Conservation (phyloP, 2,797 vertebrate species). For the Mionectes olivaceus region DNA sequence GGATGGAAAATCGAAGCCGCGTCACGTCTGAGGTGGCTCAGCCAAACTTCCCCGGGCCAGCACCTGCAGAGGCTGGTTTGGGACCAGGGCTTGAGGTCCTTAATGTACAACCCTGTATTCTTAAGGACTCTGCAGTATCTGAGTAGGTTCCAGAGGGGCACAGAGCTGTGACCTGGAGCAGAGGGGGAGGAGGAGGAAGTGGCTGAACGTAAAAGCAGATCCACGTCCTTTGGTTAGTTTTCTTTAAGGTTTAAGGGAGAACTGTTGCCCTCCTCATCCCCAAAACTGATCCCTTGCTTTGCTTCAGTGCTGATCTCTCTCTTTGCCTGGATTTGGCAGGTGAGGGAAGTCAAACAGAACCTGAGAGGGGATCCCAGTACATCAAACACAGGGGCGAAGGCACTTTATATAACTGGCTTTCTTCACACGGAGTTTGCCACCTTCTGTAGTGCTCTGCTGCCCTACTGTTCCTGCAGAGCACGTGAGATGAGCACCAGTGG, state of each 20-base stretch:
- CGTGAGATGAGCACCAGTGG: not conserved
- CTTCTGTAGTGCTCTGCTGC: not conserved
- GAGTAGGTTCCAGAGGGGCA: not conserved
- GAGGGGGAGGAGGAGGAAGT: not conserved
- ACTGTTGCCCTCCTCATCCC: not conserved
- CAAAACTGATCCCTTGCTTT: not conserved
- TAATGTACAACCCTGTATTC: accelerated
- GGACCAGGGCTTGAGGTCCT: not conserved
- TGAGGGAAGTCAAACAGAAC: not conserved
- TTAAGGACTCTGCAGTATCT: not conserved
- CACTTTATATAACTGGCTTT: not conserved
- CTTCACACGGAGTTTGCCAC: not conserved
- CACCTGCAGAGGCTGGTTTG: not conserved
- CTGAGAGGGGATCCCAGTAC: not conserved
- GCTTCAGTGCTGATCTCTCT: not conserved
- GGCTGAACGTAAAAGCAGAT: not conserved
- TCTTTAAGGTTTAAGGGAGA: not conserved
- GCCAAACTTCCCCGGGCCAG: not conserved
- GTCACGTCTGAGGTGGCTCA: not conserved
- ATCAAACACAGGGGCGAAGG: accelerated
- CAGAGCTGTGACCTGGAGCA: not conserved
- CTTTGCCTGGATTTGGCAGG: not conserved
- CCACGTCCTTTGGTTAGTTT: not conserved
- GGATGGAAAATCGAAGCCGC: not conserved
- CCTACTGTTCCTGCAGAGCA: not conserved